A percentile compares a stretch with the other conserved stretches of the same genome.
phyloP scores from a whole-genome alignment of 2,797 vertebrate species.

The Anisognathus igniventris region DNA sequence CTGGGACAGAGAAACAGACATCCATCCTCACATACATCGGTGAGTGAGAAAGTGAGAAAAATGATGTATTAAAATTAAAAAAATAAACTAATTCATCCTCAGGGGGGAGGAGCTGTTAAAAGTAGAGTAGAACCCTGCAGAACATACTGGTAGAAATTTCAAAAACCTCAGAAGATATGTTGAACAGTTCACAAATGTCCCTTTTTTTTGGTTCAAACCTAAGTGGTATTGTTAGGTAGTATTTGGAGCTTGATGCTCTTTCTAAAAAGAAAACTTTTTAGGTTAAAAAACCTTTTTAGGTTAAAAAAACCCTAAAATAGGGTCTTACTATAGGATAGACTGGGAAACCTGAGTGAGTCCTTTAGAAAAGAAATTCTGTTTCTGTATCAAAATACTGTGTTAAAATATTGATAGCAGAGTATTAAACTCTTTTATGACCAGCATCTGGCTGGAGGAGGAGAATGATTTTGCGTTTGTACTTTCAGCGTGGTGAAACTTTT shows the following conservation, averaged over 20 bases:
- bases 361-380: background rate
- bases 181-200: background rate
- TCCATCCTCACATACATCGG: slow-evolving; percentile 85
- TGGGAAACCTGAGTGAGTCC: background rate
- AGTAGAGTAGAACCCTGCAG: background rate
- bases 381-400: background rate
- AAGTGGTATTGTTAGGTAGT: background rate
- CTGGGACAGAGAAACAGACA: slow-evolving; percentile 83
- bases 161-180: background rate
- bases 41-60: slow-evolving; percentile 70
- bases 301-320: background rate
- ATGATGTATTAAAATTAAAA: background rate
- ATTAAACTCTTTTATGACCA: background rate
- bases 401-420: background rate
- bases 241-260: background rate
- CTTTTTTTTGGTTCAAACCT: background rate
- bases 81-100: background rate
- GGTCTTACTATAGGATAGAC: background rate
- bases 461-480: background rate
- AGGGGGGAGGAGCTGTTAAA: background rate
- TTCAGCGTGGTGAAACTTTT: background rate
- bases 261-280: background rate
- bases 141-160: background rate
- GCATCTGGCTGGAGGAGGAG: background rate
- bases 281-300: background rate